Conservation (phyloP, 2,113 vertebrate species). For the Etia nguti region DNA sequence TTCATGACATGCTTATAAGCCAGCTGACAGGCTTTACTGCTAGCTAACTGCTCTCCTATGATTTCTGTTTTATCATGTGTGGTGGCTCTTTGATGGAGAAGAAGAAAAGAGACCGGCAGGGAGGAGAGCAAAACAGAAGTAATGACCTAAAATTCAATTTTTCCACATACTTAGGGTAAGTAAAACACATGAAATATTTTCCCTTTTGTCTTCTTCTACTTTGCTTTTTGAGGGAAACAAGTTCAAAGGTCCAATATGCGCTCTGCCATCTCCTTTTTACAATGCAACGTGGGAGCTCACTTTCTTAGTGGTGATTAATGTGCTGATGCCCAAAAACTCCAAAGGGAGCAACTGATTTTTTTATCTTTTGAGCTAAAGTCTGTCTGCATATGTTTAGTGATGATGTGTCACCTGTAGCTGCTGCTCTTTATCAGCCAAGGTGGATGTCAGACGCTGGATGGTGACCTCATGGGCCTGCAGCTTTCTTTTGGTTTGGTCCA, state of each 20-base stretch:
- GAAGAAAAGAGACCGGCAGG: not conserved
- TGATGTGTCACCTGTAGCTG: constrained; percentile 77
- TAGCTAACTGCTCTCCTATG: not conserved
- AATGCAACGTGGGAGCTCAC: not conserved
- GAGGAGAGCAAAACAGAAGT: not conserved
- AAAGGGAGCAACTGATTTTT: not conserved
- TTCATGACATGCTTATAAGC: not conserved
- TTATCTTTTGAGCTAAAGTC: not conserved
- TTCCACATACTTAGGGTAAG: not conserved
- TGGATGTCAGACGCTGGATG: constrained; percentile 77
- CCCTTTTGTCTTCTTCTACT: not conserved
- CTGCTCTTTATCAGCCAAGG: constrained; percentile 76
- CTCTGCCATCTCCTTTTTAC: not conserved
- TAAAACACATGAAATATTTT: not conserved
- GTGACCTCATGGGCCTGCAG: constrained; percentile 76
- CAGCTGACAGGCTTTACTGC: not conserved
- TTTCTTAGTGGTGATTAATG: not conserved
- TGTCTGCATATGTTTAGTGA: not conserved
- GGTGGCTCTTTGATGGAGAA: not conserved
- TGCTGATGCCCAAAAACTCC: not conserved
- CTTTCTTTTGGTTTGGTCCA: constrained; percentile 78
- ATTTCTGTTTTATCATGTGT: not conserved
- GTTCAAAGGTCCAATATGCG: no score
- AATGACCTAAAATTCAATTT: not conserved
- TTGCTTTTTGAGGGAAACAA: not conserved